phyloP scores from a whole-genome alignment of 2,797 vertebrate species.

The Prunella strophiata region DNA sequence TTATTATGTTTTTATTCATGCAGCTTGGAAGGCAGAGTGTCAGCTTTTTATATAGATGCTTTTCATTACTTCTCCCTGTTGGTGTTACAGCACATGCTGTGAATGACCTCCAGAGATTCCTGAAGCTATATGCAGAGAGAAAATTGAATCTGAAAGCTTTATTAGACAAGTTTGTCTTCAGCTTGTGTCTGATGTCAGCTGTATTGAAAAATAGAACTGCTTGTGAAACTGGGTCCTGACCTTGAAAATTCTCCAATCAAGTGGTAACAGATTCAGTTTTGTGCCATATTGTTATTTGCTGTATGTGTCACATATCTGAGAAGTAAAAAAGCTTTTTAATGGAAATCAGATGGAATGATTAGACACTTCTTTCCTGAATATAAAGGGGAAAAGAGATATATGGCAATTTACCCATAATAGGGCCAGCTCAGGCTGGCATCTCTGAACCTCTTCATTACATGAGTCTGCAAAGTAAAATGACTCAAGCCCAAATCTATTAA shows the following conservation, averaged over 20 bases:
- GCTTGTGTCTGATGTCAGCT: slow-evolving; percentile 74
- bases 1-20: slow-evolving; percentile 76
- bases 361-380: neutral
- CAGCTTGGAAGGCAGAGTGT: slow-evolving; percentile 67
- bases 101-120: slow-evolving; percentile 82
- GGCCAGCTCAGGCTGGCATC: neutral
- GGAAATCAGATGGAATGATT: slow-evolving; percentile 38
- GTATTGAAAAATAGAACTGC: slow-evolving; percentile 74
- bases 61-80: slow-evolving; percentile 82
- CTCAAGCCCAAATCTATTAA: neutral
- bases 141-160: slow-evolving; percentile 85
- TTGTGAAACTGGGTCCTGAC: slow-evolving; percentile 73
- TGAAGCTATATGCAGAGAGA: slow-evolving; percentile 75
- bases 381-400: neutral
- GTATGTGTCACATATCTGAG: slow-evolving; percentile 30
- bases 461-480: neutral
- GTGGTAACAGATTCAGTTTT: slow-evolving; percentile 60
- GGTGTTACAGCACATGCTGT: slow-evolving; percentile 76
- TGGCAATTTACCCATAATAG: neutral
- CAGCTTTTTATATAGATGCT: slow-evolving; percentile 79
- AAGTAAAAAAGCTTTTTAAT: slow-evolving; percentile 30
- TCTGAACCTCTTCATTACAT: neutral
- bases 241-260: slow-evolving; percentile 75
- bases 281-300: slow-evolving; percentile 55
- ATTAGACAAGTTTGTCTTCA: slow-evolving; percentile 81